Evolutionary conservation across 2,888 invertebrate species (phyloP), one percentile per base, ranked within the genome.

Genomic region (Nudaria mundana): DNA sequence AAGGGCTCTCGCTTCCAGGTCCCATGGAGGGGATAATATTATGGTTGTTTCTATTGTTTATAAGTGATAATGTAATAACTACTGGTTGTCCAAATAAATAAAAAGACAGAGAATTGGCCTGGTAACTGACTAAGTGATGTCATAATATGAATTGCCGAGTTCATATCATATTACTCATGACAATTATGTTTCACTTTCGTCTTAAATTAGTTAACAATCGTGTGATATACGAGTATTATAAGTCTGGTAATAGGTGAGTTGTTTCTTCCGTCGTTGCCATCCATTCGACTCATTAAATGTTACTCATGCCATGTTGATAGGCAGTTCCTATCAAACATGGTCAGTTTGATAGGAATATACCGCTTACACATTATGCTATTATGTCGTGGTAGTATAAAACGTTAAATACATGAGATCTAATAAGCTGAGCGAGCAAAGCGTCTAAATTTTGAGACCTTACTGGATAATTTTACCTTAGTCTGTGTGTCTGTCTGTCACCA

Each of bases 131-230:
- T 11, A 24, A 15, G 24, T 32, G 8, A 34, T 18, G 14, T 11
- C 12, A 32, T 42, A 26, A 16, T 33, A 31, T 37, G 16, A 32
- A 40, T 22, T 24, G 23, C 14, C 14, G 24, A 13, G 32, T 7
- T 15, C 22, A 23, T 15, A 23, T 32, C 15, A 24, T 10, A 24
- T 32, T 23, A 32, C n/a, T 23, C n/a, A 11, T 10, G 23, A 11
- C 30, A 7, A 30, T 10, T 20, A 10, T 36, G 40, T 36, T 37
- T 59, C 42, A 34, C 40, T 44, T 42, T 52, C 39, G 22, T 40
- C 45, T 31, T 32, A 52, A 48, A 60, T 56, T 56, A 60, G 56
- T 56, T 60, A 60, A 41, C 52, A n/a, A 35, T 36, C 32, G 23
- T 42, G 25, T 29, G 23, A 33, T 33, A 39, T 16, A 24, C 23